Percentiles rank a stretch among this genome's conserved stretches.
Evolutionary conservation across 2,888 invertebrate genomes (phyloP).

Genomic region (Horisme vitalbata): DNA sequence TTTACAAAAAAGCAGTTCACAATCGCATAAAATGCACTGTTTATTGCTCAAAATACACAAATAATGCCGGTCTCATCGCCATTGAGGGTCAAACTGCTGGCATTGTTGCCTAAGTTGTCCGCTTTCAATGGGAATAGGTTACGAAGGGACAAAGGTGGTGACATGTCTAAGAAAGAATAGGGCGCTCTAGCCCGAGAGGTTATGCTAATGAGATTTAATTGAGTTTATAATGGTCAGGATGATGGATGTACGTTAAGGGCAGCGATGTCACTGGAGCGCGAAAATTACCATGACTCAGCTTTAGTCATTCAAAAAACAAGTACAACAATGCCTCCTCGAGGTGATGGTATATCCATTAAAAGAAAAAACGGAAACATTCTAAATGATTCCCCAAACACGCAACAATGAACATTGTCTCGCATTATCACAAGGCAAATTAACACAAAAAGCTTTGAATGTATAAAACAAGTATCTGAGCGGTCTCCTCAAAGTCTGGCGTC

Average conservation of each 20-base stretch:
- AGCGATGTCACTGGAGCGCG: constrained; percentile 52
- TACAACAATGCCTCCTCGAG: constrained; percentile 5
- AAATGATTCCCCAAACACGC: constrained; percentile 37
- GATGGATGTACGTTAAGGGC: constrained; percentile 63
- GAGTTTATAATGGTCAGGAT: constrained; percentile 78
- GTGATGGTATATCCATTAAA: constrained; percentile 17
- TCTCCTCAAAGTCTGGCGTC: constrained; percentile 35
- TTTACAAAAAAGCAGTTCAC: constrained; percentile 63
- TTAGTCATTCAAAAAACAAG: constrained; percentile 23
- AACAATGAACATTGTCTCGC: constrained; percentile 44
- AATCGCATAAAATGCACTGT: constrained; percentile 81
- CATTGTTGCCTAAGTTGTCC: constrained; percentile 77
- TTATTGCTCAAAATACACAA: constrained; percentile 83
- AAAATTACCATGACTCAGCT: constrained; percentile 68
- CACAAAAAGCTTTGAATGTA: constrained; percentile 34
- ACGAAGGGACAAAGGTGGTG: constrained; percentile 78
- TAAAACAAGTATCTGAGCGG: constrained; percentile 36
- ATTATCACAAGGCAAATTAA: constrained; percentile 49
- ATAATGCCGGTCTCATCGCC: constrained; percentile 69
- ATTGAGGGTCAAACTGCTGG: constrained; percentile 76
- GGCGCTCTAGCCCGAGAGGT: constrained; percentile 57
- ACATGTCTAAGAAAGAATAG: constrained; percentile 70
- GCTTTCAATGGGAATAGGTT: constrained; percentile 70
- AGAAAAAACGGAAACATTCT: constrained; percentile 21
- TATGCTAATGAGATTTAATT: constrained; percentile 82